Percentiles rank a stretch among this genome's conserved stretches.
Evolutionary conservation across 2,113 vertebrate species (phyloP).

Genomic region (Ictidomys tridecemlineatus): DNA sequence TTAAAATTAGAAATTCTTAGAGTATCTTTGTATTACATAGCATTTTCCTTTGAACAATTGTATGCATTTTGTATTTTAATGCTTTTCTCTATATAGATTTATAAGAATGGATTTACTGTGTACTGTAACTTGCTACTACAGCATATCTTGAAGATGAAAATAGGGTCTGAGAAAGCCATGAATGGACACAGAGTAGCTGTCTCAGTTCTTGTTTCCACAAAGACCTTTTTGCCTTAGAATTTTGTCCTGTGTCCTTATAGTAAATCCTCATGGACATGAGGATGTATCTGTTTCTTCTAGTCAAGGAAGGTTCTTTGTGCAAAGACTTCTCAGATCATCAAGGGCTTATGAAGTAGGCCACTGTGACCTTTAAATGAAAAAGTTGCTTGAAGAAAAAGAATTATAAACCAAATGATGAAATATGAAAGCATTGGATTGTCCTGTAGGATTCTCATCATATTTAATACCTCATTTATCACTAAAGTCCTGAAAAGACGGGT

Average conservation of each 20-base stretch:
- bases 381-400: slow-evolving; percentile 25
- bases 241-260: background rate
- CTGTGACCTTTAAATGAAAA: slow-evolving; percentile 5
- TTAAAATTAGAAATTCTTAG: slow-evolving; percentile 74
- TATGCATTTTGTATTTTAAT: slow-evolving; percentile 66
- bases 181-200: background rate
- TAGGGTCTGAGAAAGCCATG: background rate
- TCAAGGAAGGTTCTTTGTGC: background rate
- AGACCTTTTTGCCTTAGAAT: background rate
- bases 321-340: background rate
- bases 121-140: slow-evolving; percentile 66
- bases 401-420: background rate
- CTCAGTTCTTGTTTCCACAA: background rate
- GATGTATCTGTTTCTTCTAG: background rate
- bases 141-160: slow-evolving; percentile 57
- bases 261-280: background rate
- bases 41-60: slow-evolving; percentile 70
- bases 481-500: background rate
- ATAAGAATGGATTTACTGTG: slow-evolving; percentile 60
- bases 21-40: slow-evolving; percentile 65
- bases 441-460: background rate
- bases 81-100: slow-evolving; percentile 64
- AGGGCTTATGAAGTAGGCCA: background rate
- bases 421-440: background rate
- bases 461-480: background rate